These are phyloP conservation scores for Trachymyrmex septentrionalis DNA, from an alignment of 1,140 invertebrate genomes.

Conservation along the genomic window DNA sequence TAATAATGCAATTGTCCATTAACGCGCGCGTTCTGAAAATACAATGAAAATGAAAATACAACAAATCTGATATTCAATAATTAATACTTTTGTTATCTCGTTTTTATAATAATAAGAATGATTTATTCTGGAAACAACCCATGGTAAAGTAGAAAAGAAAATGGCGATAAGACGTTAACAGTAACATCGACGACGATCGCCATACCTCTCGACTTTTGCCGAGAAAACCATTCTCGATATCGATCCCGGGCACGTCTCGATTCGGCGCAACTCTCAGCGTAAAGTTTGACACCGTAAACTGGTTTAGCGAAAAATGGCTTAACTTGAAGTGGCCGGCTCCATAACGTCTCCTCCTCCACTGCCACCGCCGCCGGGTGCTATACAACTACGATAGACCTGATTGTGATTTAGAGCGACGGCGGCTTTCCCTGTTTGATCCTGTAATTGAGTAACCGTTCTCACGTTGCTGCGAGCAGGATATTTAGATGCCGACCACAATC, in stretches of 20 bases:
- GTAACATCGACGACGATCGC: slow-evolving; percentile 39
- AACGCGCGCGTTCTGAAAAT: neutral
- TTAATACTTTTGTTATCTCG: neutral
- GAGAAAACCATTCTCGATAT: slow-evolving; percentile 68
- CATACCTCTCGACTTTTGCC: slow-evolving; percentile 24
- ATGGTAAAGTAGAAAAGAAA: neutral
- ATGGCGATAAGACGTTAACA: slow-evolving; percentile 21
- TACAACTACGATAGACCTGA: slow-evolving; percentile 49
- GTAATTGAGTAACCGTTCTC: slow-evolving; percentile 77
- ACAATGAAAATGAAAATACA: too few relatives aligned
- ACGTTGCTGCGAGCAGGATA: slow-evolving; percentile 40
- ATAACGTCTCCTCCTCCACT: slow-evolving; percentile 63
- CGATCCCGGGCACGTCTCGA: slow-evolving; percentile 71
- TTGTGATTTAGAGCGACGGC: slow-evolving; percentile 81
- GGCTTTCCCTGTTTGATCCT: slow-evolving; percentile 78
- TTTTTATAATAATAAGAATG: neutral
- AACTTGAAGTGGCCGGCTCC: slow-evolving; percentile 78
- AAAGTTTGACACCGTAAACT: slow-evolving; percentile 84
- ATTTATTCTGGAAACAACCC: neutral
- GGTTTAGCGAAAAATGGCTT: slow-evolving; percentile 84
- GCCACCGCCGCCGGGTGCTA: slow-evolving; percentile 48
- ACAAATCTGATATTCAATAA: slow-evolving; percentile 2
- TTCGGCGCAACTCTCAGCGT: slow-evolving; percentile 57
- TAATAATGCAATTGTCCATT: neutral
- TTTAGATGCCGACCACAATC: slow-evolving; percentile 43